These are phyloP conservation scores for Pipistrellus pygmaeus DNA, from an alignment of 2,797 vertebrate species.

Conservation along the genomic window DNA sequence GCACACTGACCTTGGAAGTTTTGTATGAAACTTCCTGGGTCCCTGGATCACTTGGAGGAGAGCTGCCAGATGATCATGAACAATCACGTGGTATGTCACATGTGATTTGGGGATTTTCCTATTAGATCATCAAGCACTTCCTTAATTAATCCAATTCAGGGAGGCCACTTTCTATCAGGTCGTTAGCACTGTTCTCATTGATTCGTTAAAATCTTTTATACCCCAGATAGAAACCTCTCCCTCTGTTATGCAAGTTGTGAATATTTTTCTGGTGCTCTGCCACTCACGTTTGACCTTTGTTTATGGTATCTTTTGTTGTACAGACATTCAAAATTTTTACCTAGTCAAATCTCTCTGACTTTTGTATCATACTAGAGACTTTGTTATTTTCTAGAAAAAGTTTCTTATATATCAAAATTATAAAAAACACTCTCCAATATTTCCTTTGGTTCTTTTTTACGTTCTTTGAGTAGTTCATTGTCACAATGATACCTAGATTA, in stretches of 20 bases:
- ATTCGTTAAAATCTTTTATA: neutral
- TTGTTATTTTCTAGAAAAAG: neutral
- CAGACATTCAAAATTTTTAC: neutral
- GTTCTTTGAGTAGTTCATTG: neutral
- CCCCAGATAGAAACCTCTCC: neutral
- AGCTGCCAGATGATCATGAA: neutral
- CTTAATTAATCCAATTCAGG: neutral
- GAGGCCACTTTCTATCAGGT: neutral
- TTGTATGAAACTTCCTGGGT: neutral
- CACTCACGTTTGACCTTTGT: neutral
- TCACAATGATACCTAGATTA: constrained; percentile 4
- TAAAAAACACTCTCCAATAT: neutral
- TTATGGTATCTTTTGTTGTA: neutral
- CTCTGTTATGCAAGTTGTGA: neutral
- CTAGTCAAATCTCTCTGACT: constrained; percentile 4
- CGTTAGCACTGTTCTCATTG: neutral
- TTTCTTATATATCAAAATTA: neutral
- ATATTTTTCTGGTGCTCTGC: constrained; percentile 1
- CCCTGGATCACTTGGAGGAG: neutral
- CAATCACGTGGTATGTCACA: neutral
- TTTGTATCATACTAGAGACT: neutral
- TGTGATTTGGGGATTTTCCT: neutral
- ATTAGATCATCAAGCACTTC: neutral
- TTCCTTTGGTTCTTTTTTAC: neutral
- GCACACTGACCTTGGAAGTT: neutral